phyloP scores from a whole-genome alignment of 2,888 invertebrate species.

The Cataglyphis rosenhaueri region DNA sequence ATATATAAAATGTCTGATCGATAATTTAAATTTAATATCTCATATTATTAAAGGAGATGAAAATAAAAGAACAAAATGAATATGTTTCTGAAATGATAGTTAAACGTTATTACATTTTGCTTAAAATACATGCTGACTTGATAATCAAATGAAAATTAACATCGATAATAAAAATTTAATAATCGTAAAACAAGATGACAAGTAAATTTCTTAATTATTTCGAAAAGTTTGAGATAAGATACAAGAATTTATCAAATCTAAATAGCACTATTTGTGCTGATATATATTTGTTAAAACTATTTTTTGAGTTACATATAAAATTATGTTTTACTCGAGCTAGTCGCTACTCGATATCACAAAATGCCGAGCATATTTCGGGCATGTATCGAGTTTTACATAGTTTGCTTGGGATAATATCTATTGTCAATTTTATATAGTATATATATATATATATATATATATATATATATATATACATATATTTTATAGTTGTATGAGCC shows the following conservation, averaged over 20 bases:
- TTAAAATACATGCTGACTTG: background rate
- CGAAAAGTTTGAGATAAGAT: background rate
- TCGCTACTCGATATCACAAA: background rate
- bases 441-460: too few species aligned
- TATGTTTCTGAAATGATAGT: conserved; percentile 4
- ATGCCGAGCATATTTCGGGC: background rate
- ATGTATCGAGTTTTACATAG: conserved; percentile 5
- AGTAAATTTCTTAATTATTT: background rate
- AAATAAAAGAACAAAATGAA: background rate
- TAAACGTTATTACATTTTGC: background rate
- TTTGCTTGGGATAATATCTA: background rate
- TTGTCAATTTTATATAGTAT: background rate
- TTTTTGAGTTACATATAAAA: background rate
- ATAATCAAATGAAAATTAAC: background rate
- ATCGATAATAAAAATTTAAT: background rate
- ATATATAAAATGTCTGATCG: conserved; percentile 25
- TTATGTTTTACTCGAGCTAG: background rate
- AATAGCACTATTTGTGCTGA: too few species aligned
- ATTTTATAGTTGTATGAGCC: too few species aligned
- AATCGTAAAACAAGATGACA: background rate
- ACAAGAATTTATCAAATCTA: background rate
- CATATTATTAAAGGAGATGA: background rate
- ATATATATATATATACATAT: too few species aligned
- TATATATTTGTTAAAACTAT: background rate
- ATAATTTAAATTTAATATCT: conserved; percentile 27